Evolutionary conservation across 2,797 vertebrate genomes (phyloP).

Genomic region (Amniataba percoides): DNA sequence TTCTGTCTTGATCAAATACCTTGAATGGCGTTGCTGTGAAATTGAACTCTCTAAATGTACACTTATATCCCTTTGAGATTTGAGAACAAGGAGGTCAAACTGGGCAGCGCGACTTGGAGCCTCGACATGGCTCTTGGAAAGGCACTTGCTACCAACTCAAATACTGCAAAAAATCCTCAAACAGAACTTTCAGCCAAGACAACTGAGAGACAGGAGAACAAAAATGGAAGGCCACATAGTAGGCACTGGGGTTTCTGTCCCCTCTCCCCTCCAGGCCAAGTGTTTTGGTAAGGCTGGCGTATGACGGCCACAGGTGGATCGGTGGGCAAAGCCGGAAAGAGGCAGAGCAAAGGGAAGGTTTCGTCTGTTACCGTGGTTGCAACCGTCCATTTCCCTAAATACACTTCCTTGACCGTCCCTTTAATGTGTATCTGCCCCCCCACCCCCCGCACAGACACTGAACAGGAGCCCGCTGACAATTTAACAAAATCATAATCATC

Average conservation of each 20-base stretch:
- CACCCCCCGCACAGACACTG: slow-evolving; percentile 43
- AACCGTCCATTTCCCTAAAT: slow-evolving; percentile 57
- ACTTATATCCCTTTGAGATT: slow-evolving; percentile 80
- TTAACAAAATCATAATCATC: slow-evolving; percentile 78
- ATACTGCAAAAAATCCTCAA: slow-evolving; percentile 86
- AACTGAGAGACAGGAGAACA: slow-evolving; percentile 81
- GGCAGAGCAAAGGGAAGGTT: slow-evolving; percentile 59
- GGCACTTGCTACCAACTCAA: slow-evolving; percentile 98
- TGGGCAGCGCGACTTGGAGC: slow-evolving; percentile 82
- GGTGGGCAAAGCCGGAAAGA: slow-evolving; percentile 57
- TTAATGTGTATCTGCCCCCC: slow-evolving; percentile 40
- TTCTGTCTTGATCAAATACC: slow-evolving; percentile 91
- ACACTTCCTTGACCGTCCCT: slow-evolving; percentile 48
- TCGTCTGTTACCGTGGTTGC: slow-evolving; percentile 51
- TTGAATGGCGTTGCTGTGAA: slow-evolving; percentile 86
- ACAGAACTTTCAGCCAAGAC: slow-evolving; percentile 76
- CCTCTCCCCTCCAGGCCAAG: slow-evolving; percentile 79
- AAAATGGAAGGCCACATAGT: slow-evolving; percentile 92
- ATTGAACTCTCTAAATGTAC: slow-evolving; percentile 81
- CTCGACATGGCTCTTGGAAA: slow-evolving; percentile 86
- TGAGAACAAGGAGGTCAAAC: slow-evolving; percentile 84
- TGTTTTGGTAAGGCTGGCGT: slow-evolving; percentile 84
- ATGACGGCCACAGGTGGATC: slow-evolving; percentile 79
- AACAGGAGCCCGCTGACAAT: slow-evolving; percentile 71
- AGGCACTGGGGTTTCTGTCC: slow-evolving; percentile 89